phyloP scores from a whole-genome alignment of 2,797 vertebrate species.

The Coreius guichenoti region DNA sequence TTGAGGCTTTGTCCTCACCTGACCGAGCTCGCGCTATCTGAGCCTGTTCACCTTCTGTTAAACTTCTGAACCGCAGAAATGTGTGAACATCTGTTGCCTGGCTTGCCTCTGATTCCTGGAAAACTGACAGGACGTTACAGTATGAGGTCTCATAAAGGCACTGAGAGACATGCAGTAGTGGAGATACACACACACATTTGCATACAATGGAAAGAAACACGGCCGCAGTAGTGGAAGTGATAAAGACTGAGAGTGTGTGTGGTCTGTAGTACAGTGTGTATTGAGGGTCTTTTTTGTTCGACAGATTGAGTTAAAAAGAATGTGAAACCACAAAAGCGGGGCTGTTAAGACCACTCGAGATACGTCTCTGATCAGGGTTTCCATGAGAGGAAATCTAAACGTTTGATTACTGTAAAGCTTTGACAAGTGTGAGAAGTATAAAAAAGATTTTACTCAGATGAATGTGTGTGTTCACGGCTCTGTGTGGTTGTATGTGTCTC shows the following conservation, averaged over 20 bases:
- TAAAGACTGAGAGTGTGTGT: conserved; percentile 14
- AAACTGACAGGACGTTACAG: conserved; percentile 42
- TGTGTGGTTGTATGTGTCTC: not conserved
- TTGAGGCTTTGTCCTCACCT: not conserved
- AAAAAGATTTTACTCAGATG: not conserved
- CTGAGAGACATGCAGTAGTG: not conserved
- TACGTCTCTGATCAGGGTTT: conserved; percentile 34
- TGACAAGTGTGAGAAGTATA: conserved; percentile 10
- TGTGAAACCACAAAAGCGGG: conserved; percentile 10
- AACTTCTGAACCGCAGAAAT: conserved; percentile 3
- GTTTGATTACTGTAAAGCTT: conserved; percentile 22
- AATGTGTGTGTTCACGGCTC: not conserved
- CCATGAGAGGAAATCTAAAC: conserved; percentile 14
- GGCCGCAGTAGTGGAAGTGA: conserved; percentile 9
- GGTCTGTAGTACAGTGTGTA: conserved; percentile 12
- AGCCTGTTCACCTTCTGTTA: not conserved
- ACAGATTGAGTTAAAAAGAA: conserved; percentile 34
- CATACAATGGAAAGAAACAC: conserved; percentile 18
- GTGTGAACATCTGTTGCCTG: conserved; percentile 30
- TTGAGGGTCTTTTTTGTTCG: conserved; percentile 41
- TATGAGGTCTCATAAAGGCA: conserved; percentile 10
- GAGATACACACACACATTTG: not conserved
- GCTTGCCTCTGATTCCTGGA: conserved; percentile 50
- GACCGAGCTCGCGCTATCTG: not conserved
- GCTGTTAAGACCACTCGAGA: conserved; percentile 21